Evolutionary conservation across 2,113 vertebrate species (phyloP).

Genomic region (Pelobates fuscus): DNA sequence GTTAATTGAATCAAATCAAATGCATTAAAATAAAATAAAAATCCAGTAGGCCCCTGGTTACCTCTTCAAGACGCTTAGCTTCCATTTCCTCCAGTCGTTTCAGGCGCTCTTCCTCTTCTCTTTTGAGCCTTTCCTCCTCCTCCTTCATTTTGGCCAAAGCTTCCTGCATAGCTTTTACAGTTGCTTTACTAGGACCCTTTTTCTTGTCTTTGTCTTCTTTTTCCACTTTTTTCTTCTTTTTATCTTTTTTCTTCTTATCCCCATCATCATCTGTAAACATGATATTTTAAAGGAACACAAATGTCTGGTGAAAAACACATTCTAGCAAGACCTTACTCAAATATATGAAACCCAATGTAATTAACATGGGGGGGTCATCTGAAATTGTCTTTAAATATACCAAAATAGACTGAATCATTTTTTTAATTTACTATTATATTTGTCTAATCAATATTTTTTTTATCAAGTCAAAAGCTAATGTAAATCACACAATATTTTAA

Average conservation of each 20-base stretch:
- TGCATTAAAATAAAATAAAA: too few species aligned
- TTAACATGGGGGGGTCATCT: too few species aligned
- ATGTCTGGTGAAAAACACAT: too few species aligned
- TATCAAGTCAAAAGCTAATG: too few species aligned
- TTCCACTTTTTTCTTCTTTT: slow-evolving; percentile 90
- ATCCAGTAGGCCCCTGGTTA: too few species aligned
- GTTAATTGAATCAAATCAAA: too few species aligned
- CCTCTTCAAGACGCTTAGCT: slow-evolving; percentile 89
- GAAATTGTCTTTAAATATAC: too few species aligned
- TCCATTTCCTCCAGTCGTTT: slow-evolving; percentile 86
- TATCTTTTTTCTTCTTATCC: slow-evolving; percentile 94
- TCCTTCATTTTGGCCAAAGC: slow-evolving; percentile 93
- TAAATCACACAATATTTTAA: too few species aligned
- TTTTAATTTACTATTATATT: too few species aligned
- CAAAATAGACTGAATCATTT: too few species aligned
- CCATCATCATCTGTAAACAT: slow-evolving; percentile 75
- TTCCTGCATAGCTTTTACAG: slow-evolving; percentile 97
- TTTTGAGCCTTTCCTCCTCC: slow-evolving; percentile 87
- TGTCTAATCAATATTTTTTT: too few species aligned
- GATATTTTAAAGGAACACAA: not conserved
- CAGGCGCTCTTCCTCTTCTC: slow-evolving; percentile 86
- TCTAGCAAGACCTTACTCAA: too few species aligned
- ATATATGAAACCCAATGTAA: not conserved
- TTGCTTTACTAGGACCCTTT: slow-evolving; percentile 94
- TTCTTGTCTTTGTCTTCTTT: slow-evolving; percentile 87